Evolutionary conservation across 2,888 invertebrate genomes (phyloP).

Genomic region (Unio pictorum): DNA sequence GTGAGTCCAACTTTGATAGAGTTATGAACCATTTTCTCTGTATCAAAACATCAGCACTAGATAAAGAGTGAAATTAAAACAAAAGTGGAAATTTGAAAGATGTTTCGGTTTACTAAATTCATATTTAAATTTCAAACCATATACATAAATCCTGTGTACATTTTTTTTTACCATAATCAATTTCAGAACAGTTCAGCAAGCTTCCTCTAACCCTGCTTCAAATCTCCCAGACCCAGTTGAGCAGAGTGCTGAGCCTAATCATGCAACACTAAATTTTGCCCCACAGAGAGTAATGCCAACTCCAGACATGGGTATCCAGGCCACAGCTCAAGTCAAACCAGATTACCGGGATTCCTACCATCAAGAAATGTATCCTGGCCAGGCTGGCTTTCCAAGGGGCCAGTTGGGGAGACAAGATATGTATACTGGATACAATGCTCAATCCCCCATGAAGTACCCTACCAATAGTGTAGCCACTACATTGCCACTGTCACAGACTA

Average conservation of each 20-base stretch:
- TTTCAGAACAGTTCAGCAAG: slow-evolving; percentile 57
- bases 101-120: not conserved
- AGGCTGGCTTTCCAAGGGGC: slow-evolving; percentile 12
- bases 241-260: slow-evolving; percentile 47
- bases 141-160: not conserved
- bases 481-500: slow-evolving; percentile 44
- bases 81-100: not conserved
- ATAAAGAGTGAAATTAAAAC: no score
- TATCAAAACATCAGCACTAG: no score
- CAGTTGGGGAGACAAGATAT: slow-evolving; percentile 43
- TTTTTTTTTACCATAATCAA: not conserved
- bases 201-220: slow-evolving; percentile 13
- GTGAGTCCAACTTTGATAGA: no score
- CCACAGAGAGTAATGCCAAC: slow-evolving; percentile 42
- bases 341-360: slow-evolving; percentile 46
- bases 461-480: slow-evolving; percentile 46
- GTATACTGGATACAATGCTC: slow-evolving; percentile 49
- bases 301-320: slow-evolving; percentile 44
- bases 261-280: slow-evolving; percentile 48
- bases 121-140: not conserved
- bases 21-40: no score
- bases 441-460: slow-evolving; percentile 57
- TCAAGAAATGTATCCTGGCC: slow-evolving; percentile 24
- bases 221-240: slow-evolving; percentile 29
- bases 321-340: slow-evolving; percentile 31